Base-by-base conservation (phyloP, 2,113 vertebrate genomes). In the Fulmarus glacialis region DNA sequence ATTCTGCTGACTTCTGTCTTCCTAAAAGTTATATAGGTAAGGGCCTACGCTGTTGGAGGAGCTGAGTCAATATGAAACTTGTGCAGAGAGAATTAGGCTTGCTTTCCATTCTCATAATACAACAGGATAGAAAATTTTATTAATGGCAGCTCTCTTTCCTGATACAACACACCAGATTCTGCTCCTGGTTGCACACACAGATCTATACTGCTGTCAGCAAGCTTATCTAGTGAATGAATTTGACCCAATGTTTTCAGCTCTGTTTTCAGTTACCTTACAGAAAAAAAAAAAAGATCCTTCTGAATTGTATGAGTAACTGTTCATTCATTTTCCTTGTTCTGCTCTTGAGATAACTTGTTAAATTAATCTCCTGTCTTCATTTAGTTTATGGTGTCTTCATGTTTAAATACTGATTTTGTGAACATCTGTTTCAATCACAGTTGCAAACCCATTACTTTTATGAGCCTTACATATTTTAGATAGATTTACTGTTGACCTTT, bases 401-500 rank as follows among this genome's bases (percentile, higher is more conserved):
- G 90, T 97, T 97, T 97, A 98, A 98, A 98, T 95, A 93, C 94
- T 97, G 96, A 96, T 96, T 98, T 98, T 97, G 95, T 97, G 96
- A 98, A 98, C 97, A 98, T 98, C 98, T 98, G 98, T 96, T 98
- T 98, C 94, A 89, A 95, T 97, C 94, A 96, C 84, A 92, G 86
- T 96, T 97, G 93, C 66, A 96, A 97, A 98, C 53, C 87, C 93
- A 97, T 98, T 97, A 97, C 88, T 98, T 98, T 98, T 97, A 98
- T 97, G 97, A 96, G 96, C 70, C 82, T 95, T 97, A 97, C 32
- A 30, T 97, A 98, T 98, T 98, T 98, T 96, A 95, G 82, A 94
- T 95, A 98, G 97, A 98, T 98, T 98, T 99, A 98, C 81, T 91
- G 91, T 94, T 98, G 98, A 98, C 97, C 98, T 98, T 98, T 98